Percentiles rank a stretch among this genome's conserved stretches.
phyloP scores from a whole-genome alignment of 2,888 invertebrate species.

The Acleris sparsana region DNA sequence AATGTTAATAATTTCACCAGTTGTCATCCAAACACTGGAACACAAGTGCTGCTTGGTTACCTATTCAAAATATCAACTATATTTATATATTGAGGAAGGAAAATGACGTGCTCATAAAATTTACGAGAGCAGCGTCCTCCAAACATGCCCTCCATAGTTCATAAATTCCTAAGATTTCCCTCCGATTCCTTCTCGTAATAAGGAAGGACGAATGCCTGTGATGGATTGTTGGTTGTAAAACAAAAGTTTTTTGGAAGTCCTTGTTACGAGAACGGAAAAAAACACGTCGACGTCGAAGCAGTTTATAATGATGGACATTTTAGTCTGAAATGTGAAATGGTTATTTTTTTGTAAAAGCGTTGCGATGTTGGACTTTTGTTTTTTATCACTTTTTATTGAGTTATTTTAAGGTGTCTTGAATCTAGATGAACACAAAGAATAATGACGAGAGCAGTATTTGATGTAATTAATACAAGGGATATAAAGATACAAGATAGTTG shows the following conservation, averaged over 20 bases:
- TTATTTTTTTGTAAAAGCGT: too few relatives aligned
- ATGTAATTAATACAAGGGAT: too few relatives aligned
- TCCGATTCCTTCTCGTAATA: slow-evolving; percentile 29
- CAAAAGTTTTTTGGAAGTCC: slow-evolving; percentile 27
- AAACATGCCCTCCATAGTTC: slow-evolving; percentile 18
- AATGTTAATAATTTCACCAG: too few relatives aligned
- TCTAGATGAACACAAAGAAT: too few relatives aligned
- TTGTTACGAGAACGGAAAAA: slow-evolving; percentile 14
- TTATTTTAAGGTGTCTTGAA: too few relatives aligned
- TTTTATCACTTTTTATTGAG: too few relatives aligned
- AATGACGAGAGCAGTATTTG: too few relatives aligned
- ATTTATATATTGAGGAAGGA: not conserved
- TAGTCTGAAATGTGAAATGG: too few relatives aligned
- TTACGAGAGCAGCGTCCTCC: slow-evolving; percentile 4
- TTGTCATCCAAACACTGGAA: too few relatives aligned
- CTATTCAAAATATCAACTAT: not conserved
- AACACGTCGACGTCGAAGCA: slow-evolving; percentile 8
- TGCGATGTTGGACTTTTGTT: too few relatives aligned
- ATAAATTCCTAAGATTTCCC: slow-evolving; percentile 16
- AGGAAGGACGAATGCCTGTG: slow-evolving; percentile 16
- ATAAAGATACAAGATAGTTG: too few relatives aligned
- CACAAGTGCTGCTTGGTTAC: too few relatives aligned
- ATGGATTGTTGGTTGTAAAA: slow-evolving; percentile 31
- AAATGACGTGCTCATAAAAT: not conserved
- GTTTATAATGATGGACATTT: slow-evolving; percentile 3